These are phyloP conservation scores for Nasonovia ribisnigri DNA, from an alignment of 2,888 invertebrate species.

Conservation along the genomic window DNA sequence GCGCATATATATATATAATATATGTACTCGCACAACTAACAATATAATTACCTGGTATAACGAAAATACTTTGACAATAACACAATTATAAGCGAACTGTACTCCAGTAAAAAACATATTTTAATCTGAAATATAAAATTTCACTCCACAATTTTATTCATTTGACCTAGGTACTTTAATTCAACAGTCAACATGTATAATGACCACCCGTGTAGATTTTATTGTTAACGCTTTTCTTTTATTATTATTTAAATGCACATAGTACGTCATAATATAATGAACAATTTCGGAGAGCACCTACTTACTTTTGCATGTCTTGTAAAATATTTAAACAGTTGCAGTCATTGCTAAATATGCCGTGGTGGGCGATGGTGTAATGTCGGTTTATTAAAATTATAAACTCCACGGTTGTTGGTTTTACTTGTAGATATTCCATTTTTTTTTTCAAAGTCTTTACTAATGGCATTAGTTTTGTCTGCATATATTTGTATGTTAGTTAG, in stretches of 20 bases:
- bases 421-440: constrained; percentile 27
- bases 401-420: neutral
- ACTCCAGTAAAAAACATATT: neutral
- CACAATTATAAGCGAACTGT: neutral
- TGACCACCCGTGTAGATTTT: neutral
- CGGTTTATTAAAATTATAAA: neutral
- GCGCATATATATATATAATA: neutral
- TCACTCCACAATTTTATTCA: neutral
- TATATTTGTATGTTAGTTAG: neutral
- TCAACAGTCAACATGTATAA: no score
- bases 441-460: neutral
- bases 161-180: neutral
- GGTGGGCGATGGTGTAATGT: neutral
- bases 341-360: neutral
- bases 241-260: neutral
- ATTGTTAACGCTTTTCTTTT: neutral
- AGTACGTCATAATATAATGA: neutral
- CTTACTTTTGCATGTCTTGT: neutral
- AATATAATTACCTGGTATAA: neutral
- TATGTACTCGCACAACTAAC: neutral
- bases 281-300: neutral
- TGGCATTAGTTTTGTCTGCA: constrained; percentile 1
- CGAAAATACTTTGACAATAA: neutral
- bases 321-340: neutral
- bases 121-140: neutral